Conservation (phyloP, 2,888 invertebrate genomes). For the Macrophya alboannulata region DNA sequence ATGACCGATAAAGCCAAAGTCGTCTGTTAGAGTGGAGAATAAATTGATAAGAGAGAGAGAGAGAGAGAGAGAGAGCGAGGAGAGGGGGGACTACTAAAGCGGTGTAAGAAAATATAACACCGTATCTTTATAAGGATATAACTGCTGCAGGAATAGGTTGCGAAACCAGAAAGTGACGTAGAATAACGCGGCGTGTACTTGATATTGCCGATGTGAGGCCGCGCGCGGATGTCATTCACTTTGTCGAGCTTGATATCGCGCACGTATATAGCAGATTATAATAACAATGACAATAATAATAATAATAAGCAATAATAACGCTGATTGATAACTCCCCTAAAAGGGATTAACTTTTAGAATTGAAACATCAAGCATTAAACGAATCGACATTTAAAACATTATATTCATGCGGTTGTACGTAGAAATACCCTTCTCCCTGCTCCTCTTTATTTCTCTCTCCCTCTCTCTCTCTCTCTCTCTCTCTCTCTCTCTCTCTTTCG, state of each 20-base stretch:
- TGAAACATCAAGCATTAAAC: neutral
- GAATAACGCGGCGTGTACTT: neutral
- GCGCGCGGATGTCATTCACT: conserved; percentile 34
- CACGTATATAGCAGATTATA: neutral
- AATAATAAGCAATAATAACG: neutral
- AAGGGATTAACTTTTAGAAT: neutral
- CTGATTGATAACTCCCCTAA: neutral
- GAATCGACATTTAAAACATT: neutral
- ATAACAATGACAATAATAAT: neutral
- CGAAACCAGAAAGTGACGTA: conserved; percentile 36
- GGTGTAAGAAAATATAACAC: neutral
- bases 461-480: too few species aligned
- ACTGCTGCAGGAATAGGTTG: conserved; percentile 7
- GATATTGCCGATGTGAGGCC: neutral
- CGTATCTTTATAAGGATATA: conserved; percentile 44
- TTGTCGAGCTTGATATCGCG: conserved; percentile 18
- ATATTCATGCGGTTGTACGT: neutral
- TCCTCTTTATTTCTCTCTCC: too few species aligned
- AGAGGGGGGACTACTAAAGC: neutral
- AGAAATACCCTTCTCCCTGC: neutral
- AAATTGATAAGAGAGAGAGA: neutral
- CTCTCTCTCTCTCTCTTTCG: neutral
- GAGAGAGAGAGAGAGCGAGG: too few species aligned
- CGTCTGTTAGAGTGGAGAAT: neutral
- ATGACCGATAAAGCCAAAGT: neutral